Base-by-base conservation (phyloP, 2,113 vertebrate genomes). In the Cyanocitta stelleri region DNA sequence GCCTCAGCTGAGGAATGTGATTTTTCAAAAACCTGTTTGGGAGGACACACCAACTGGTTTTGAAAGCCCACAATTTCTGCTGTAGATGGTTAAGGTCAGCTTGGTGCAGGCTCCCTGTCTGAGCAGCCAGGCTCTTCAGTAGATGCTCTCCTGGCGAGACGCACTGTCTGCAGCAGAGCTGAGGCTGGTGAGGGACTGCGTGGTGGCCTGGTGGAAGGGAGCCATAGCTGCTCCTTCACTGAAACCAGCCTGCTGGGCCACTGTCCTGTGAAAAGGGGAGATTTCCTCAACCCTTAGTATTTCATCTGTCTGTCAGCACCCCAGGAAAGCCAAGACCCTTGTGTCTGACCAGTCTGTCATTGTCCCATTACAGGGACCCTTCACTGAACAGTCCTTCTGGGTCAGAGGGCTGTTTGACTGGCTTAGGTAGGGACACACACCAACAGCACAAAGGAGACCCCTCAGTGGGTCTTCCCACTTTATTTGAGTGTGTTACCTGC, bases 91-190 rank as follows among this genome's bases (percentile, higher is more conserved):
- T 63, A 30, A 74, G 30, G 80, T 43, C 2, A 3, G n/a, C 29
- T 69, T 13, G 4, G 1, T 43, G 46, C 12, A 35, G 16, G 10
- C 1, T 84, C 62, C 35, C 13, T 1, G 7, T 43, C 44, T 23
- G 27, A 74, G 39, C 39, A 73, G 33, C 30, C 8, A 1, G 22
- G 32, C 10, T 44, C 23, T 39, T 49, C 14, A 11, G 10, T 7
- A 23, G 13, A 26, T 9, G 4, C 0, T 0, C 4, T 48, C 12
- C 56, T 76, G 66, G 12, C 0, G 2, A 30, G 66, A 24, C 12
- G 12, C 4, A 2, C 11, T 35, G 16, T 16, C 54, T 56, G 24
- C 56, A 49, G 56, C 33, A 41, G 52, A 43, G 21, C 51, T 23
- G 46, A 2, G 16, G 3, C 30, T 13, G 19, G 2, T 33, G n/a